Evolutionary conservation across 1,140 invertebrate genomes (phyloP), one percentile per base, ranked within the genome.

Genomic region (Lycorma delicatula): DNA sequence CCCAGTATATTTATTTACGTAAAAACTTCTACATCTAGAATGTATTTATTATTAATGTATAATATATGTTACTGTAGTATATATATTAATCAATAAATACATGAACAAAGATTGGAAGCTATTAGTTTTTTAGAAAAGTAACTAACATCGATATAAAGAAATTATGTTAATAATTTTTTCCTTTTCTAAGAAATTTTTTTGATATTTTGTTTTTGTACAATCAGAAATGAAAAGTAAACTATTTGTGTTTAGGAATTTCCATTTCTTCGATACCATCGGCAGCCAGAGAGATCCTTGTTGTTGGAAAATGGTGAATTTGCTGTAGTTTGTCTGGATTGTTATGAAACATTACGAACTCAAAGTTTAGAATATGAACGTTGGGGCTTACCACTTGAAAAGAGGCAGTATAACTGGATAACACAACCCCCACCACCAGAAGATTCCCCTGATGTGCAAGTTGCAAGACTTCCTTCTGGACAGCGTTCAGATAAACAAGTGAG

Each of bases 311-410:
- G 91, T 36, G 89, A 93, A 64, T 88, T 85, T 66, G 89, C 92
- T 6, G 90, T 93, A 12, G 90, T 93, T 28, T 96, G 93, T 74
- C 77, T 93, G 65, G 89, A 93, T 65, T 97, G 93, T 75, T 93
- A 91, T 69, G 89, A 93, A 71, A 89, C 88, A 0, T 69, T 87
- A 23, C 82, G 88, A 63, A 88, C 87, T 59, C 88, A 91, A 72
- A 86, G 85, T 66, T 79, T 85, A 56, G 90, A 93, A 69, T 92
- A 92, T 75, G 89, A 92, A 74, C 78, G 88, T 62, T 90, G 89
- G 80, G 90, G 90, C 60, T 78, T 93, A 58, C 91, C 91, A 1
- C 73, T 89, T 20, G 87, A 91, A 62, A 92, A 91, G 74, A 76
- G 87, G 60, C 86, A 87, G 70, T 93, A 93, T 75, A 93, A 93